phyloP scores from a whole-genome alignment of 2,113 vertebrate species.

The Phoenicopterus ruber region DNA sequence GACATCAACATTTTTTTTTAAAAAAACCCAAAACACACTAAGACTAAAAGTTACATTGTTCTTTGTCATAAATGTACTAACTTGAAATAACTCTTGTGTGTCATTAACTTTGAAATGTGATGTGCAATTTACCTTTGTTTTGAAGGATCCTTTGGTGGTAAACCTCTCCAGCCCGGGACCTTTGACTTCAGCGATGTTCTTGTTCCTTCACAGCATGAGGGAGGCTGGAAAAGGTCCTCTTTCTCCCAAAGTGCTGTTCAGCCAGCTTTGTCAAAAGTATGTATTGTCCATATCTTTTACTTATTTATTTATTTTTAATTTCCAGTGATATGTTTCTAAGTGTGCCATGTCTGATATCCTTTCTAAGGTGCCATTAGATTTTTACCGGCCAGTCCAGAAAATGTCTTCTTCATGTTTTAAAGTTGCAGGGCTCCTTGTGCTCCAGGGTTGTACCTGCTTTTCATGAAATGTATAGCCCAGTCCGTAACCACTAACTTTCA shows the following conservation, averaged over 20 bases:
- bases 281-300: slow-evolving; percentile 22
- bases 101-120: slow-evolving; percentile 29
- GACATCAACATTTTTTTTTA: background rate
- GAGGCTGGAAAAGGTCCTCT: slow-evolving; percentile 89
- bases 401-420: background rate
- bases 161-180: slow-evolving; percentile 88
- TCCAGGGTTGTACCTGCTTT: background rate
- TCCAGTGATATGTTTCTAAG: background rate
- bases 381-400: background rate
- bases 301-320: background rate
- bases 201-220: slow-evolving; percentile 95
- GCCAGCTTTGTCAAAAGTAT: slow-evolving; percentile 97
- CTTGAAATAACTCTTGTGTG: background rate
- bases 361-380: background rate
- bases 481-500: background rate
- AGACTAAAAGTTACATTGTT: background rate
- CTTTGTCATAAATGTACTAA: background rate
- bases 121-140: slow-evolving; percentile 38
- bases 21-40: background rate
- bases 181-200: slow-evolving; percentile 93
- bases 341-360: background rate
- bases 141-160: slow-evolving; percentile 85
- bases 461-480: background rate
- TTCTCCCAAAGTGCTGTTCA: slow-evolving; percentile 94
- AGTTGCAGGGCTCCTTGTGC: background rate